Evolutionary conservation across 2,888 invertebrate genomes (phyloP), one percentile per base, ranked within the genome.

Genomic region (Dynastes tityus): DNA sequence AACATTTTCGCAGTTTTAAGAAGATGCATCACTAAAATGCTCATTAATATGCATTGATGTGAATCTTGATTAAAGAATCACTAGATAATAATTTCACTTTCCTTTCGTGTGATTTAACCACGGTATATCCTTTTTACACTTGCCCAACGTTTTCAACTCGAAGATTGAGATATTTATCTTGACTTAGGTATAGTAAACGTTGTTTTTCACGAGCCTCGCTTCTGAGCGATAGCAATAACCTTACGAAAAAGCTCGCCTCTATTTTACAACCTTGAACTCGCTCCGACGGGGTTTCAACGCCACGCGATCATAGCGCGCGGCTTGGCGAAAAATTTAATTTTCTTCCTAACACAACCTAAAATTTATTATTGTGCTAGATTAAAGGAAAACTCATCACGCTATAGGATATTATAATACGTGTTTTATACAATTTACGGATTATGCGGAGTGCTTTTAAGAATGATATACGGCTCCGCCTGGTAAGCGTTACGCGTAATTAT

Each of bases 341-440:
- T 87, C 86, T 83, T 83, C 84, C 85, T 82, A 86, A 85, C 86
- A 87, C 86, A 87, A 86, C 84, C 84, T 84, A 22, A 86, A 87
- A 88, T 87, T 88, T 88, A 88, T 86, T 87, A 87, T 86, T 87
- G 83, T 84, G 83, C 85, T 83, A 88, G 88, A 88, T 88, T 88
- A 88, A 88, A 87, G 87, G 87, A 87, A 87, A 87, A 87, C 88
- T 88, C 88, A 87, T 88, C 87, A 87, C 84, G 84, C 85, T 86
- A 84, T 86, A 84, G 85, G 86, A 87, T 87, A 87, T 86, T 86
- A 86, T 87, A 87, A 87, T 88, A 87, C 86, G 87, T 87, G 87
- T 85, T 88, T 88, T 87, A 87, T 87, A 86, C 87, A 73, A 87
- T 87, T 87, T 84, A 86, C 81, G 86, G 87, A 87, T 87, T 87